Conservation (phyloP, 35 echinoderm and acorn worm genomes). For the Ophiothrix spiculata region DNA sequence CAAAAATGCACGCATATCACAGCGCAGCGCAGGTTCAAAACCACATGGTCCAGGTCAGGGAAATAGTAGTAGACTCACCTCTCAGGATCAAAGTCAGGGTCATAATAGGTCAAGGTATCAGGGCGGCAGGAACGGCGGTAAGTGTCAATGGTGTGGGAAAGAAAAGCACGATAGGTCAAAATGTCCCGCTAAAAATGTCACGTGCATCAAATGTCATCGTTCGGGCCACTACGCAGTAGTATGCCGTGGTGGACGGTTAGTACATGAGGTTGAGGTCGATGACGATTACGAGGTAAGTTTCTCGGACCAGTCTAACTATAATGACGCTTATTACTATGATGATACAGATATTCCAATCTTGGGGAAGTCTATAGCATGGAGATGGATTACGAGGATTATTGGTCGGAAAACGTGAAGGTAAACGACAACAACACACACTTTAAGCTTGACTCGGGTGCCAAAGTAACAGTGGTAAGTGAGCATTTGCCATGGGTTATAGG, state of each 20-base stretch:
- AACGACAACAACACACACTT: slow-evolving; percentile 19
- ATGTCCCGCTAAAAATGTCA: slow-evolving; percentile 15
- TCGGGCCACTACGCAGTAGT: slow-evolving; percentile 7
- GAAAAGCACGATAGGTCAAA: not conserved
- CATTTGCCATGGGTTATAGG: not conserved
- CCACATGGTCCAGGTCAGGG: too few relatives aligned
- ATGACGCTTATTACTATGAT: not conserved
- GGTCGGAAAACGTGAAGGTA: slow-evolving; percentile 1
- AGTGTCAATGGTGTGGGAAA: slow-evolving; percentile 18
- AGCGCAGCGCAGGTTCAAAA: too few relatives aligned
- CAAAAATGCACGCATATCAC: too few relatives aligned
- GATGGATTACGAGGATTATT: slow-evolving; percentile 5
- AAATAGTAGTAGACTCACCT: too few relatives aligned
- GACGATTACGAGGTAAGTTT: not conserved
- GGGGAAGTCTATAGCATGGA: not conserved
- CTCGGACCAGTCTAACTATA: not conserved
- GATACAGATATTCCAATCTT: not conserved
- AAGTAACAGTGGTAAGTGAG: slow-evolving; percentile 20
- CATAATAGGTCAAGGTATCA: too few relatives aligned
- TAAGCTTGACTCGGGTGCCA: slow-evolving; percentile 19
- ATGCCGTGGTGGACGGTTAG: not conserved
- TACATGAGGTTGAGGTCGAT: not conserved
- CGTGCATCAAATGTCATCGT: not conserved
- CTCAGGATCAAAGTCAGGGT: too few relatives aligned
- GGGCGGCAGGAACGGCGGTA: not conserved